Evolutionary conservation across 2,797 vertebrate genomes (phyloP).

Genomic region (Aphelocoma californica): DNA sequence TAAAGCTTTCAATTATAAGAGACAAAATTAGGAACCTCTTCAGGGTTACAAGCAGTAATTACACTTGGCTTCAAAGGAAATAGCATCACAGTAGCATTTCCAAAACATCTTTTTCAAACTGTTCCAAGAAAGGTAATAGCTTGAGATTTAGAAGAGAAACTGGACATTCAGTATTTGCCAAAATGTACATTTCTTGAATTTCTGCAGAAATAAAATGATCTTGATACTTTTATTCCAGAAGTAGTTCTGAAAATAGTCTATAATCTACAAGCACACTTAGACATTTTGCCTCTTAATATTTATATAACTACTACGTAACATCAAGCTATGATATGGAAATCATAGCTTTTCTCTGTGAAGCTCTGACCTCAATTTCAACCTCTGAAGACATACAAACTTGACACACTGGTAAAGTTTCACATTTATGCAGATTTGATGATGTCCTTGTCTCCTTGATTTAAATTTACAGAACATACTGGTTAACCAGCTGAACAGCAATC

Average conservation of each 20-base stretch:
- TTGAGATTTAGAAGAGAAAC: neutral
- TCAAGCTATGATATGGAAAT: neutral
- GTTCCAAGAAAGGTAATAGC: neutral
- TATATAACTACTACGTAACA: neutral
- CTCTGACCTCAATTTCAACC: constrained; percentile 6
- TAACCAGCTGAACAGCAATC: constrained; percentile 13
- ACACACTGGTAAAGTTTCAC: neutral
- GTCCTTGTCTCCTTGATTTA: neutral
- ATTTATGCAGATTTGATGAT: neutral
- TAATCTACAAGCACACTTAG: neutral
- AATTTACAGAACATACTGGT: constrained; percentile 5
- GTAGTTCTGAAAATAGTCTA: neutral
- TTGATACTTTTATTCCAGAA: neutral
- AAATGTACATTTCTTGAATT: neutral
- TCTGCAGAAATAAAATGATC: neutral
- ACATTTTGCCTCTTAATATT: neutral
- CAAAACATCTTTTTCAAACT: neutral
- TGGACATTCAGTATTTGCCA: neutral
- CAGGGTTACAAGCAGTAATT: neutral
- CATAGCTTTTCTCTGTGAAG: neutral
- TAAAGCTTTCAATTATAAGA: neutral
- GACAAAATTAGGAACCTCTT: neutral
- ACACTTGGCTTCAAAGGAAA: constrained; percentile 8
- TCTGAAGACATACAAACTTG: neutral
- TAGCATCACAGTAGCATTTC: neutral